Percentiles rank a stretch among this genome's conserved stretches.
Evolutionary conservation across 1,140 invertebrate genomes (phyloP).

Genomic region (Pseudoatta argentina): DNA sequence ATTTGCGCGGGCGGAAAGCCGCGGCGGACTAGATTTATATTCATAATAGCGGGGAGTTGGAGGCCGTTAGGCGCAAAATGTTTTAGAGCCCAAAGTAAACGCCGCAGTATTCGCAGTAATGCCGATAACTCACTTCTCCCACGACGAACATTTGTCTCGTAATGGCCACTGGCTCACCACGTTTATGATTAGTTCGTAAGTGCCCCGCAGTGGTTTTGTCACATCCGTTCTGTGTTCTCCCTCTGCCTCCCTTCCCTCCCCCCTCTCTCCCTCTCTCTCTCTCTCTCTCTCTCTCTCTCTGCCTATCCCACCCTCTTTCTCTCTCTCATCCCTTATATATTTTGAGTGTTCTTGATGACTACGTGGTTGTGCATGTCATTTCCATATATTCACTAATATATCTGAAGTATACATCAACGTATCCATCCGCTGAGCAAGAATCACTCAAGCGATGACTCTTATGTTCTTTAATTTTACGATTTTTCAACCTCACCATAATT

Average conservation of each 20-base stretch:
- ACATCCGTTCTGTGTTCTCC: conserved; percentile 27
- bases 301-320: not conserved
- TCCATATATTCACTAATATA: conserved; percentile 14
- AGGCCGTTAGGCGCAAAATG: conserved; percentile 49
- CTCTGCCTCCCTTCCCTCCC: not conserved
- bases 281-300: too few relatives aligned
- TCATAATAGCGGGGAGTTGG: conserved; percentile 22
- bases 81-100: conserved; percentile 70
- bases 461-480: not conserved
- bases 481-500: not conserved
- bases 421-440: not conserved
- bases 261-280: not conserved
- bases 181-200: conserved; percentile 73
- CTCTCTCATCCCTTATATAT: not conserved
- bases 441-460: conserved; percentile 1
- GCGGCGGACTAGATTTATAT: conserved; percentile 54
- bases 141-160: conserved; percentile 70
- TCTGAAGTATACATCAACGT: not conserved
- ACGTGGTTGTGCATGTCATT: not conserved
- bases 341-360: conserved; percentile 13
- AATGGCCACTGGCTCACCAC: conserved; percentile 64
- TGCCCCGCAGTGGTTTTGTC: conserved; percentile 62
- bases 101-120: conserved; percentile 49
- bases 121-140: conserved; percentile 66
- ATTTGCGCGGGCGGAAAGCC: not conserved